phyloP scores from a whole-genome alignment of 1,140 invertebrate genomes.

The Oscheius sp. region DNA sequence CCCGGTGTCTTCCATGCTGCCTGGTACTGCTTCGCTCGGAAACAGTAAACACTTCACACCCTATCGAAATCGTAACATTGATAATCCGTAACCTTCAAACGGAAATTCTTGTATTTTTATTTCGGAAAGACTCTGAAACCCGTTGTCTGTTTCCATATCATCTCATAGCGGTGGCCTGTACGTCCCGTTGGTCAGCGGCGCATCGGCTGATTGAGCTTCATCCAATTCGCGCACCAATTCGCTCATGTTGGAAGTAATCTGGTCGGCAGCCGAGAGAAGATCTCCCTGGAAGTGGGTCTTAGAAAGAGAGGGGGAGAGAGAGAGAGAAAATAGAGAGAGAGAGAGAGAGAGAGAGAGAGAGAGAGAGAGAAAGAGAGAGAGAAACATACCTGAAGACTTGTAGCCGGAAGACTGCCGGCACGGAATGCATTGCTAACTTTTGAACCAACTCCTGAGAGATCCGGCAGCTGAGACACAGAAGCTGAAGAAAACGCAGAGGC shows the following conservation, averaged over 20 bases:
- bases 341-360: neutral
- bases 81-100: no score
- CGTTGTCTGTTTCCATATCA: no score
- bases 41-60: no score
- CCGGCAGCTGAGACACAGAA: slow-evolving; percentile 30
- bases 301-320: slow-evolving; percentile 38
- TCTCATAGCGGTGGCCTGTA: slow-evolving; percentile 4
- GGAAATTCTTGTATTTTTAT: no score
- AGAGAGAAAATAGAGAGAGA: slow-evolving; percentile 37
- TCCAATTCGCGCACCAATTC: slow-evolving; percentile 50
- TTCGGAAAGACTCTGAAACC: no score
- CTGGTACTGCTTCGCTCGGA: no score
- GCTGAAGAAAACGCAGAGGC: neutral
- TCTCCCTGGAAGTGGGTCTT: slow-evolving; percentile 33
- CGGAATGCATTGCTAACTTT: slow-evolving; percentile 37
- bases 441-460: slow-evolving; percentile 28
- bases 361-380: neutral
- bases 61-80: no score
- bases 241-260: slow-evolving; percentile 58
- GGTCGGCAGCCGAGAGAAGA: slow-evolving; percentile 51
- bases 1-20: no score
- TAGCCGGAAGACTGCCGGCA: slow-evolving; percentile 40
- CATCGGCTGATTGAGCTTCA: neutral
- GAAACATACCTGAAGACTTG: slow-evolving; percentile 25
- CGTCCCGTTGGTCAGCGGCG: neutral